Evolutionary conservation across 2,888 invertebrate species (phyloP).

Genomic region (Masnerella sp.): DNA sequence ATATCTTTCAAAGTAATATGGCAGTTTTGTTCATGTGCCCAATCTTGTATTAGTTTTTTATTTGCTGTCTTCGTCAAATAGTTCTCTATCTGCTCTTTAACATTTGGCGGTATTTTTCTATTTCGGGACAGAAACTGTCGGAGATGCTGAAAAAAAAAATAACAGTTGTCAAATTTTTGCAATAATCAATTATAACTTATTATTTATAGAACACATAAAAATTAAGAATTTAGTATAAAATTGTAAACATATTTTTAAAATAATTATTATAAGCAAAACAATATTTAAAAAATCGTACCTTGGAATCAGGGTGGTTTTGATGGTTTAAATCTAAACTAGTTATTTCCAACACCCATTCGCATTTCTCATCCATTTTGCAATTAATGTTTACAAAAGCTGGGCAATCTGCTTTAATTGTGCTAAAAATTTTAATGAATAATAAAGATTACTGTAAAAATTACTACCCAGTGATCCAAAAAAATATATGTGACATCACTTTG

Average conservation of each 20-base stretch:
- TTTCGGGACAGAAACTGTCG: not conserved
- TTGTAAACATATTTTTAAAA: too few species aligned
- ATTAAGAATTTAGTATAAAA: too few species aligned
- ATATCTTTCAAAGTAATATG: not conserved
- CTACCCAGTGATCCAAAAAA: too few species aligned
- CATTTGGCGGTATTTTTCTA: not conserved
- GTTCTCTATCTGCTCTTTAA: not conserved
- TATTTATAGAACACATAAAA: too few species aligned
- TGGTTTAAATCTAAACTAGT: not conserved
- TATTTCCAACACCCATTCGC: not conserved
- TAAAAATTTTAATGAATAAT: not conserved
- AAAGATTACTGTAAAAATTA: too few species aligned
- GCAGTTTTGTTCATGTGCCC: not conserved
- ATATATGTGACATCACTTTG: too few species aligned
- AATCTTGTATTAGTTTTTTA: not conserved
- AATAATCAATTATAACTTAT: too few species aligned
- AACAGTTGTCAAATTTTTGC: too few species aligned
- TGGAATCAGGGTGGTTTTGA: not conserved
- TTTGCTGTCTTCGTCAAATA: not conserved
- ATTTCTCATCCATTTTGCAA: not conserved
- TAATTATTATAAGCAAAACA: not conserved
- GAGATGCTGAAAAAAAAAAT: not conserved
- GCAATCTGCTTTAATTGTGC: not conserved
- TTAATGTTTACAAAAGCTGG: not conserved
- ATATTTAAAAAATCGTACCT: not conserved